Evolutionary conservation across 2,888 invertebrate species (phyloP).

Genomic region (Ellobium chinense): DNA sequence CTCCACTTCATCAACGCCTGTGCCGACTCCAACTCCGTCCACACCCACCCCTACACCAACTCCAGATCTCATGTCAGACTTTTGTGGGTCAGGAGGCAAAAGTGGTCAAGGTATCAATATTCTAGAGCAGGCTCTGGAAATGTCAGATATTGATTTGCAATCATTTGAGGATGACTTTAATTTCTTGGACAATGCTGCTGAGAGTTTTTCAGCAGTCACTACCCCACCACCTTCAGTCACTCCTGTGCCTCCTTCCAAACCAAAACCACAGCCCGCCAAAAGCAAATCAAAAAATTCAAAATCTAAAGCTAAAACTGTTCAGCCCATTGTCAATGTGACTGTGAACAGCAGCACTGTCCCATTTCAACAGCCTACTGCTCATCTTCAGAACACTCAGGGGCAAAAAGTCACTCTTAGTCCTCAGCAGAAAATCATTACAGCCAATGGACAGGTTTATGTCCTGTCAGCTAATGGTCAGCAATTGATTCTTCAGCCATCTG

Average conservation of each 20-base stretch:
- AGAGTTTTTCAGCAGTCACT: constrained; percentile 8
- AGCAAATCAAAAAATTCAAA: constrained; percentile 32
- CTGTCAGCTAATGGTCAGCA: constrained; percentile 38
- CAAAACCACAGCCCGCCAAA: constrained; percentile 14
- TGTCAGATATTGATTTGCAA: constrained; percentile 43
- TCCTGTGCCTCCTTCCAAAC: constrained; percentile 18
- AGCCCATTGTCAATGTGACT: constrained; percentile 16
- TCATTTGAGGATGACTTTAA: constrained; percentile 42
- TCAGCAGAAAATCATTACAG: constrained; percentile 27
- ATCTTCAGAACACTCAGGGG: constrained; percentile 25
- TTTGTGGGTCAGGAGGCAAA: constrained; percentile 5
- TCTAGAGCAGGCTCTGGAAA: constrained; percentile 38
- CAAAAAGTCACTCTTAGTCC: constrained; percentile 34
- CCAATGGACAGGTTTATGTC: constrained; percentile 40
- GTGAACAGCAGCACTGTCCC: constrained; percentile 6
- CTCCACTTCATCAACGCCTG: constrained; percentile 42
- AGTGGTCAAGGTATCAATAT: constrained; percentile 19
- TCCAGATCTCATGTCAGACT: constrained; percentile 37
- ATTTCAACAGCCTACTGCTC: constrained; percentile 7
- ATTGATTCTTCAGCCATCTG: constrained; percentile 24
- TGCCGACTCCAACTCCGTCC: constrained; percentile 39
- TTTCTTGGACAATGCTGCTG: constrained; percentile 6
- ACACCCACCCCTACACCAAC: constrained; percentile 47
- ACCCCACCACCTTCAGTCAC: constrained; percentile 6
- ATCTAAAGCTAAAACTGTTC: constrained; percentile 1